These are phyloP conservation scores for Cephus rjabovi DNA, from an alignment of 2,888 invertebrate genomes.

Conservation along the genomic window DNA sequence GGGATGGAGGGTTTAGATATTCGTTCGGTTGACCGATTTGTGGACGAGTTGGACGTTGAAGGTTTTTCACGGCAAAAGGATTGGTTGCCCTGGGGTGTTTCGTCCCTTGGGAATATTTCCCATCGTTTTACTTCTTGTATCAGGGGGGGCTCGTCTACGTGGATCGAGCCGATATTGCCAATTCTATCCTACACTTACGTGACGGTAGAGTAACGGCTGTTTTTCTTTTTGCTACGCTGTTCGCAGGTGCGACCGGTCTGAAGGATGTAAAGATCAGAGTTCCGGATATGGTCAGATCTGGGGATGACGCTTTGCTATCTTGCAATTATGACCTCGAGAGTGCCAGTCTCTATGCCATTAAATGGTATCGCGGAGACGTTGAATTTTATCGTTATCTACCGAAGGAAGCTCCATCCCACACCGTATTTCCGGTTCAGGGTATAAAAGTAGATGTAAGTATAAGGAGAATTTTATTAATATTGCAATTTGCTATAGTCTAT, in stretches of 20 bases:
- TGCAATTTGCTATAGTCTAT: background rate
- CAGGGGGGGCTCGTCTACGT: background rate
- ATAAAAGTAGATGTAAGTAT: slow-evolving; percentile 80
- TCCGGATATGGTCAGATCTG: slow-evolving; percentile 56
- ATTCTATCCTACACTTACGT: background rate
- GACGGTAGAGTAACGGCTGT: background rate
- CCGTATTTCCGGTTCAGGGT: slow-evolving; percentile 76
- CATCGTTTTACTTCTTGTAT: background rate
- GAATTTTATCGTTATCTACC: slow-evolving; percentile 84
- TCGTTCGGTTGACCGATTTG: background rate
- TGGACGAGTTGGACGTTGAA: background rate
- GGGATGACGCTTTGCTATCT: slow-evolving; percentile 58
- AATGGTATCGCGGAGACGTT: slow-evolving; percentile 80
- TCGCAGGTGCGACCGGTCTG: slow-evolving; percentile 57
- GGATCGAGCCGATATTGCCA: background rate
- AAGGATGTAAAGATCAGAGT: slow-evolving; percentile 58
- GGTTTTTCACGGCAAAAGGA: background rate
- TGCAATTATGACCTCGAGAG: slow-evolving; percentile 59
- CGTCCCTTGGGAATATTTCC: background rate
- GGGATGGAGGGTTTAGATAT: background rate
- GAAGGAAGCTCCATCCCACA: slow-evolving; percentile 77
- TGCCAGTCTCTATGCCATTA: slow-evolving; percentile 75
- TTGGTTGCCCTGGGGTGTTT: background rate
- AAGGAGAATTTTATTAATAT: background rate
- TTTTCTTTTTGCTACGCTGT: background rate